Evolutionary conservation across 2,113 vertebrate species (phyloP).

Genomic region (Triplophysa siluroides): DNA sequence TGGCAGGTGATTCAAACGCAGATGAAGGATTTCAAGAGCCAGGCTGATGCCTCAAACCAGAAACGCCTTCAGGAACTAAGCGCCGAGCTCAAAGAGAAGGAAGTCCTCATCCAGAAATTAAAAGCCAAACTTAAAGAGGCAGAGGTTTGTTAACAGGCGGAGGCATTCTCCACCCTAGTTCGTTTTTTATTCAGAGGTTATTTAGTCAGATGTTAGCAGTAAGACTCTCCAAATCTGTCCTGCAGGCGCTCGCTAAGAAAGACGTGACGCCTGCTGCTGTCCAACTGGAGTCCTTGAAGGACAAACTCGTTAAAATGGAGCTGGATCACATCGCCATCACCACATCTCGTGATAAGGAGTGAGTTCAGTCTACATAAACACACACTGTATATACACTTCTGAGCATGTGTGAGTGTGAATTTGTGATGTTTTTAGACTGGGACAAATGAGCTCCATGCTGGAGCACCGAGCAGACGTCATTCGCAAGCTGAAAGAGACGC

Average conservation of each 20-base stretch:
- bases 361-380: slow-evolving; percentile 27
- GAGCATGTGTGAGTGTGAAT: no score
- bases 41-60: slow-evolving; percentile 57
- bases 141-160: slow-evolving; percentile 54
- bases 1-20: slow-evolving; percentile 33
- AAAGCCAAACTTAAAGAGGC: slow-evolving; percentile 55
- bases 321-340: slow-evolving; percentile 76
- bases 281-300: slow-evolving; percentile 79
- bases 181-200: no score
- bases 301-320: slow-evolving; percentile 77
- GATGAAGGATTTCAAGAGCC: slow-evolving; percentile 52
- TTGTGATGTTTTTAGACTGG: slow-evolving; percentile 57
- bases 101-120: slow-evolving; percentile 66
- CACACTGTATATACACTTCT: neutral
- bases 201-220: no score
- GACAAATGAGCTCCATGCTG: slow-evolving; percentile 68
- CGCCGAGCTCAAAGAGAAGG: slow-evolving; percentile 71
- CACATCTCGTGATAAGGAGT: slow-evolving; percentile 78
- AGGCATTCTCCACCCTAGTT: no score
- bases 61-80: slow-evolving; percentile 65
- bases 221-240: neutral
- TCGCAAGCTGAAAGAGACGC: slow-evolving; percentile 78
- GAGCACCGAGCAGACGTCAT: slow-evolving; percentile 76
- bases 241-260: slow-evolving; percentile 70
- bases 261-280: slow-evolving; percentile 70